Conservation (phyloP, 2,797 vertebrate genomes). For the Geotrypetes seraphini region DNA sequence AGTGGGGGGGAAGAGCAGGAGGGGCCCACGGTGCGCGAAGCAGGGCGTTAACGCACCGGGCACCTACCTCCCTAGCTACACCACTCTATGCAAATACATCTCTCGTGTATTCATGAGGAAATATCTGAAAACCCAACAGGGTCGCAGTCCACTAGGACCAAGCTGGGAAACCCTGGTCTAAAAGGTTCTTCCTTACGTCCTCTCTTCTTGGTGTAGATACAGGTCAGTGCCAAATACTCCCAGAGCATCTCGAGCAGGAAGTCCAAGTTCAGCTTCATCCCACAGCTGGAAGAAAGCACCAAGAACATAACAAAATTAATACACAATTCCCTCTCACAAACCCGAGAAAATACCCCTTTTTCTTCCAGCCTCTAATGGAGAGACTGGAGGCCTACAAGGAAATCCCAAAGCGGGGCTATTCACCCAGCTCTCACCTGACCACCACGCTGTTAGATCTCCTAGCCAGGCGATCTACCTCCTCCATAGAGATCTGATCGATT, state of each 20-base stretch:
- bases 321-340: neutral
- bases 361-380: neutral
- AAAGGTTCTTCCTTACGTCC: constrained; percentile 73
- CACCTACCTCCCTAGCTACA: no score
- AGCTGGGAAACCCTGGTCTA: no score
- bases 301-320: neutral
- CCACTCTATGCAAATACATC: no score
- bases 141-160: no score
- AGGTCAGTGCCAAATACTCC: constrained; percentile 92
- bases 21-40: no score
- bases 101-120: no score
- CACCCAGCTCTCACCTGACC: constrained; percentile 70
- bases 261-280: constrained; percentile 95
- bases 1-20: no score
- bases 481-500: constrained; percentile 96
- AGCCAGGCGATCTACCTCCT: constrained; percentile 90
- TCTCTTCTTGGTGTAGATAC: constrained; percentile 95
- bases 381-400: no score
- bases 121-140: no score
- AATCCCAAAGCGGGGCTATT: no score
- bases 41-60: no score
- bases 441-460: constrained; percentile 81
- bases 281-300: constrained; percentile 76
- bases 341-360: no score
- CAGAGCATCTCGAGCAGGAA: constrained; percentile 87